phyloP scores from a whole-genome alignment of 2,797 vertebrate species.

The Melanotaenia pygmaea region DNA sequence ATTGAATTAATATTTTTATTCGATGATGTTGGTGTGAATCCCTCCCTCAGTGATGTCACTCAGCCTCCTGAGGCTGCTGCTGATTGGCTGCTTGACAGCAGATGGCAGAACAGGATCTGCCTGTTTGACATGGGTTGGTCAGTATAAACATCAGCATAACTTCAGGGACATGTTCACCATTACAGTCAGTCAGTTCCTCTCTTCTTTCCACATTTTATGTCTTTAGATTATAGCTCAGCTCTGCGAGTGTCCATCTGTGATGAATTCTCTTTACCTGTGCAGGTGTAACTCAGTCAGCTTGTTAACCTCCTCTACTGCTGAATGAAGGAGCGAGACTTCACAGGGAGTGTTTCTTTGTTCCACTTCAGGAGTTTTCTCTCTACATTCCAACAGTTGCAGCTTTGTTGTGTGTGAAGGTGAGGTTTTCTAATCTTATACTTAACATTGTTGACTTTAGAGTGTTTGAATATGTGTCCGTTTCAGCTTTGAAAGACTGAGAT shows the following conservation, averaged over 20 bases:
- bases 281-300: background rate
- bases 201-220: background rate
- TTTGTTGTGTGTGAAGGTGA: background rate
- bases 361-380: background rate
- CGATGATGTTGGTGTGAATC: background rate
- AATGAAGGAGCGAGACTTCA: background rate
- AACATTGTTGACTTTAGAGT: background rate
- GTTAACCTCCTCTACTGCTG: background rate
- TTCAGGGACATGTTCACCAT: slow-evolving; percentile 26
- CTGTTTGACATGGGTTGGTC: background rate
- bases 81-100: slow-evolving; percentile 12
- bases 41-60: background rate
- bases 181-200: slow-evolving; percentile 34
- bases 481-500: background rate
- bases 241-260: background rate
- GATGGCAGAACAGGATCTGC: slow-evolving; percentile 6
- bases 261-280: background rate
- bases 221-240: background rate
- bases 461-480: background rate
- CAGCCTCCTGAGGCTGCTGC: background rate
- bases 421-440: background rate
- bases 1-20: too few species aligned
- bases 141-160: background rate
- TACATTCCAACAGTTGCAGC: background rate
- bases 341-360: background rate